Evolutionary conservation across 2,797 vertebrate genomes (phyloP).

Genomic region (Triplophysa yarkandensis): DNA sequence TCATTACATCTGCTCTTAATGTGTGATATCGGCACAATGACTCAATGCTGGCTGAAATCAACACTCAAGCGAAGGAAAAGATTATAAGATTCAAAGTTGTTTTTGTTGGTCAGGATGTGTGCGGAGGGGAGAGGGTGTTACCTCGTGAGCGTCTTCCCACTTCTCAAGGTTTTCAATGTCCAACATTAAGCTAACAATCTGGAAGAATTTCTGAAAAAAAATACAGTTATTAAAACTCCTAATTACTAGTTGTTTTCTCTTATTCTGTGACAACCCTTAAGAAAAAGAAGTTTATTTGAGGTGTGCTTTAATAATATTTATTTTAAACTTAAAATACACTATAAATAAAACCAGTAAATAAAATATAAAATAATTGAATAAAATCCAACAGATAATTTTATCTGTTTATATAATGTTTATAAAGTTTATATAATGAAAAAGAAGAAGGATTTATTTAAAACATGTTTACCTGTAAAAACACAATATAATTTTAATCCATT

Average conservation of each 20-base stretch:
- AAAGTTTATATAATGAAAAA: too few relatives aligned
- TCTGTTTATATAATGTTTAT: too few relatives aligned
- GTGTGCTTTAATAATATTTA: too few relatives aligned
- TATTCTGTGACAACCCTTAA: not conserved
- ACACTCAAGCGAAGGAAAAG: slow-evolving; percentile 8
- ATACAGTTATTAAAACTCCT: not conserved
- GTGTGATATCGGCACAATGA: slow-evolving; percentile 20
- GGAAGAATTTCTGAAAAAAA: slow-evolving; percentile 91
- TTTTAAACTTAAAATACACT: too few relatives aligned
- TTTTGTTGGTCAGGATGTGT: not conserved
- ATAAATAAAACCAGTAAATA: too few relatives aligned
- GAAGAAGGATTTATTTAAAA: too few relatives aligned
- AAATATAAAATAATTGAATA: too few relatives aligned
- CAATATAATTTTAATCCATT: too few relatives aligned
- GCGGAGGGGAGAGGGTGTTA: slow-evolving; percentile 61
- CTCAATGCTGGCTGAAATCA: slow-evolving; percentile 25
- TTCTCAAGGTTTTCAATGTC: slow-evolving; percentile 91
- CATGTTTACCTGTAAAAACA: too few relatives aligned
- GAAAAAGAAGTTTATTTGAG: too few relatives aligned
- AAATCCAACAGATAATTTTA: too few relatives aligned
- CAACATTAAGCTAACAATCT: slow-evolving; percentile 97
- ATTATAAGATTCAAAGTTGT: slow-evolving; percentile 9
- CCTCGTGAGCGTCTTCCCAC: slow-evolving; percentile 97
- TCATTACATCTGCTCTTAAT: slow-evolving; percentile 45
- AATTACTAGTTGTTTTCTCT: not conserved